Evolutionary conservation across 2,113 vertebrate genomes (phyloP).

Genomic region (Sapajus apella): DNA sequence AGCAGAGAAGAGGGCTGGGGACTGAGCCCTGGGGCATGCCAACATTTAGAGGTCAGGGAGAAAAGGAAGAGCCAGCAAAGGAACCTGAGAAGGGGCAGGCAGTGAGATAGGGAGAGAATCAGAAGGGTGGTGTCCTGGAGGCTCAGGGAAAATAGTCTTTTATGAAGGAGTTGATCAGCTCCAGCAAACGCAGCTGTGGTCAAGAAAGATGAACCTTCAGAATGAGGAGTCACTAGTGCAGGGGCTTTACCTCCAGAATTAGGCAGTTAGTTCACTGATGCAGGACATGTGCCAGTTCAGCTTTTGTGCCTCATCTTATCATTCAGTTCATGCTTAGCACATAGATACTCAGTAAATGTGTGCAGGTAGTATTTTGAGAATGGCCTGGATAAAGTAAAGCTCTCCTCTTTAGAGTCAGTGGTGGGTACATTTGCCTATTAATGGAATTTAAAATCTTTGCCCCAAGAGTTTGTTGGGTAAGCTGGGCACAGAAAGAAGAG

Average conservation of each 20-base stretch:
- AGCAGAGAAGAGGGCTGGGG: not conserved
- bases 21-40: not conserved
- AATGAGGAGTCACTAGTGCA: rapidly evolving
- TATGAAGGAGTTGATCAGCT: not conserved
- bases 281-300: rapidly evolving
- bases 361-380: not conserved
- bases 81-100: not conserved
- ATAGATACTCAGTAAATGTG: rapidly evolving
- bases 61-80: not conserved
- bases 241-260: rapidly evolving
- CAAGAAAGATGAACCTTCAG: not conserved
- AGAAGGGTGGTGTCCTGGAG: not conserved
- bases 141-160: not conserved
- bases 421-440: not conserved
- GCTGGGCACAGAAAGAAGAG: not conserved
- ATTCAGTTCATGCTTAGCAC: not conserved
- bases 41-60: not conserved
- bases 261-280: rapidly evolving
- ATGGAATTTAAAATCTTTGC: not conserved
- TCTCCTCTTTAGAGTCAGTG: not conserved
- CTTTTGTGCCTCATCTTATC: not conserved
- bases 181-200: not conserved
- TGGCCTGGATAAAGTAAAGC: not conserved
- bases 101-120: not conserved
- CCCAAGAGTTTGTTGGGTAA: not conserved